phyloP scores from a whole-genome alignment of 2,888 invertebrate species.

The Acrobasis consociella region DNA sequence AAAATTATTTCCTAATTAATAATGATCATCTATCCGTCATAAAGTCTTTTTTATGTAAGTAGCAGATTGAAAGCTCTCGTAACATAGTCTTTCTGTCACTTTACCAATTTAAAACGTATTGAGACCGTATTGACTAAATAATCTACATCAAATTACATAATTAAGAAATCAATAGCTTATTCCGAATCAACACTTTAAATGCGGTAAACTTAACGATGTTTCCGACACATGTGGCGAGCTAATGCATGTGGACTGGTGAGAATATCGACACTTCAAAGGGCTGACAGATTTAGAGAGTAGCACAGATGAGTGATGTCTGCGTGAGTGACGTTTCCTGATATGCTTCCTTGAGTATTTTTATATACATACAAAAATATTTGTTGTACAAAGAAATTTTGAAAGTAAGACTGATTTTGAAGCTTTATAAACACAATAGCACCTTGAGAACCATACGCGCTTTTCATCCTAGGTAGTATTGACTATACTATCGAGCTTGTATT shows the following conservation, averaged over 20 bases:
- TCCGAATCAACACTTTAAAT: background rate
- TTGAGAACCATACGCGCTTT: no score
- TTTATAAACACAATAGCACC: no score
- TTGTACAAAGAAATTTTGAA: background rate
- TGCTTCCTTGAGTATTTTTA: constrained; percentile 1
- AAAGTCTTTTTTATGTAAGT: no score
- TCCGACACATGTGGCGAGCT: constrained; percentile 22
- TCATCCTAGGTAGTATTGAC: no score
- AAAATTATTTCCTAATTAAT: no score
- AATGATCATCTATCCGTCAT: no score
- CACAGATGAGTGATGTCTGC: background rate
- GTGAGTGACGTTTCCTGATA: constrained; percentile 5
- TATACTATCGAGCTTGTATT: no score
- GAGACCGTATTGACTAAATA: background rate
- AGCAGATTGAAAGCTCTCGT: no score
- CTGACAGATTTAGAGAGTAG: constrained; percentile 29
- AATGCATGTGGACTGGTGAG: constrained; percentile 22
- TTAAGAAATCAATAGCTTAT: constrained; percentile 12
- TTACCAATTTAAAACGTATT: no score
- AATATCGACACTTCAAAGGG: constrained; percentile 24
- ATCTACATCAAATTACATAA: background rate
- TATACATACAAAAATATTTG: background rate
- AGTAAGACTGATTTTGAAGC: background rate
- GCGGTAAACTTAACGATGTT: constrained; percentile 16
- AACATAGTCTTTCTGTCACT: no score